Evolutionary conservation across 2,888 invertebrate species (phyloP).

Genomic region (Drosophila mimetica): DNA sequence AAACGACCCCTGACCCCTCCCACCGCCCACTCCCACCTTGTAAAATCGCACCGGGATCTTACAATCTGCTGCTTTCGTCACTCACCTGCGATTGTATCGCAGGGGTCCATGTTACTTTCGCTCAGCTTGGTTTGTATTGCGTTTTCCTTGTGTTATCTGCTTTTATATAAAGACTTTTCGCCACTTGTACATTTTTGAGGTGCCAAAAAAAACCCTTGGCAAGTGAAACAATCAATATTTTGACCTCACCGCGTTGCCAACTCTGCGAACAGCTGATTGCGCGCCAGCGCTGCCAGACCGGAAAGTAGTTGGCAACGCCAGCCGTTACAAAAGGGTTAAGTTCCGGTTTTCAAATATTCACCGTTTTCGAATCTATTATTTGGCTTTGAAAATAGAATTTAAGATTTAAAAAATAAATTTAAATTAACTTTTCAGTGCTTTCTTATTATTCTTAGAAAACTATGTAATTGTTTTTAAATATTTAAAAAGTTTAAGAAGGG

Average conservation of each 20-base stretch:
- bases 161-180: not conserved
- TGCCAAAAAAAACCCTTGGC: conserved; percentile 25
- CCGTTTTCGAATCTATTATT: not conserved
- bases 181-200: conserved; percentile 23
- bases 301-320: conserved; percentile 20
- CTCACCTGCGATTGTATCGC: conserved; percentile 20
- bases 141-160: not conserved
- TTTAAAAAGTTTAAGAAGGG: not conserved
- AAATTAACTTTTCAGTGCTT: too few relatives aligned
- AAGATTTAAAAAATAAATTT: not conserved
- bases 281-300: conserved; percentile 19
- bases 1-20: conserved; percentile 27
- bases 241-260: conserved; percentile 31
- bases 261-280: conserved; percentile 16
- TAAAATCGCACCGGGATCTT: conserved; percentile 13
- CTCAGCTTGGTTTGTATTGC: not conserved
- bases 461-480: not conserved
- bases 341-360: not conserved
- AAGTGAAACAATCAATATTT: conserved; percentile 38
- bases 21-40: not conserved
- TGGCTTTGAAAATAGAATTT: not conserved
- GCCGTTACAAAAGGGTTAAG: conserved; percentile 7
- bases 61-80: not conserved
- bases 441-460: too few relatives aligned
- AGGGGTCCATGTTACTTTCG: conserved; percentile 18